These are phyloP conservation scores for Porites rus DNA, from an alignment of 92 coral and sea anemone species.

Conservation along the genomic window DNA sequence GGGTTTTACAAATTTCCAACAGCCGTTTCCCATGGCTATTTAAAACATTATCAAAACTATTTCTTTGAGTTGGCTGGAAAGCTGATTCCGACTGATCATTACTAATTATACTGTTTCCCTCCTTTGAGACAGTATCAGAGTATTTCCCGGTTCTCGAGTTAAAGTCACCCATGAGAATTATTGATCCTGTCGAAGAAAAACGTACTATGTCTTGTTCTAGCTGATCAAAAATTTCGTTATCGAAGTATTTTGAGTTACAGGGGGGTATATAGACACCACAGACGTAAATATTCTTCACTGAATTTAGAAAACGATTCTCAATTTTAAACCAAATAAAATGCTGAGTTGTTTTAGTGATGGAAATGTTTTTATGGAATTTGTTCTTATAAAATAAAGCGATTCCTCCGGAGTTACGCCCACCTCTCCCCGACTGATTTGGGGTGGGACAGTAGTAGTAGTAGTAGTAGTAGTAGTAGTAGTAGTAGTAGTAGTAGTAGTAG, in stretches of 20 bases:
- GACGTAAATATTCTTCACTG: neutral
- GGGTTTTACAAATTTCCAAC: no score
- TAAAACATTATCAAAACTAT: no score
- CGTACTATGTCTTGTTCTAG: neutral
- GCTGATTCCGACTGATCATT: slow-evolving; percentile 10
- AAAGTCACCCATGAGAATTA: slow-evolving; percentile 1
- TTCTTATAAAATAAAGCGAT: neutral
- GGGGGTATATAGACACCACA: neutral
- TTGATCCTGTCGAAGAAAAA: slow-evolving; percentile 1
- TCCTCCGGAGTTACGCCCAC: slow-evolving; percentile 3
- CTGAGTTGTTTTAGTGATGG: neutral
- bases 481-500: no score
- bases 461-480: no score
- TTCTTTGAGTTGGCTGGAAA: no score
- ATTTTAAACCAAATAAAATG: slow-evolving; percentile 1
- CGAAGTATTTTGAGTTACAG: neutral
- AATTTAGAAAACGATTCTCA: neutral
- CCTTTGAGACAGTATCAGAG: neutral
- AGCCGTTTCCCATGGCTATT: no score
- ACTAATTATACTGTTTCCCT: neutral
- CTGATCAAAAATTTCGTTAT: neutral
- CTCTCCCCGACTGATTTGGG: neutral
- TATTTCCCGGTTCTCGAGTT: slow-evolving; percentile 17
- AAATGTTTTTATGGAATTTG: neutral
- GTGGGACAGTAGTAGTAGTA: no score